Percentiles rank a stretch among this genome's conserved stretches.
Conservation (phyloP, 1,140 invertebrate species). For the Homarus americanus region DNA sequence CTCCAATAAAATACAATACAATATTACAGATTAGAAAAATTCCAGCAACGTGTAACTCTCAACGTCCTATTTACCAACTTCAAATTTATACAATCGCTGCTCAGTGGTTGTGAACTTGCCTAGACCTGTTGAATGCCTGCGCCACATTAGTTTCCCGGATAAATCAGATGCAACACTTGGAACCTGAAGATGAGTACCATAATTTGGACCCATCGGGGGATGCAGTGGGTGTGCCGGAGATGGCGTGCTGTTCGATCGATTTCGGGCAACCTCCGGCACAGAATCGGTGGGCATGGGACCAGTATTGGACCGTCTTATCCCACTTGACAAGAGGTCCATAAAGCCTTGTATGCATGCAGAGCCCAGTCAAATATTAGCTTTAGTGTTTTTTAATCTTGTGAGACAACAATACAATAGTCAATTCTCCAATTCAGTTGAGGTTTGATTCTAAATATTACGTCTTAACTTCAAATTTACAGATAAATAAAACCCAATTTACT, state of each 20-base stretch:
- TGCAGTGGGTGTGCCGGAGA: conserved; percentile 57
- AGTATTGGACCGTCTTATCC: conserved; percentile 58
- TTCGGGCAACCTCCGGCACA: conserved; percentile 35
- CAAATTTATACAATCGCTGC: not conserved
- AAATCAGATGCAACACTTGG: conserved; percentile 37
- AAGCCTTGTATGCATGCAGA: conserved; percentile 49
- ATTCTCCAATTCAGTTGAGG: too few relatives aligned
- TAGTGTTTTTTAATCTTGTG: not conserved
- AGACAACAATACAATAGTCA: not conserved
- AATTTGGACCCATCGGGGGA: conserved; percentile 51
- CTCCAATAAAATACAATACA: not conserved
- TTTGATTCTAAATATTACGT: too few relatives aligned
- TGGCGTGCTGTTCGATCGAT: conserved; percentile 56
- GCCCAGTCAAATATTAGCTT: conserved; percentile 12
- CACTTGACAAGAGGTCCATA: conserved; percentile 65
- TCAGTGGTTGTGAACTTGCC: conserved; percentile 11
- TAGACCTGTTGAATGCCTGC: conserved; percentile 42
- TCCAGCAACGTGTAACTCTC: not conserved
- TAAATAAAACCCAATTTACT: too few relatives aligned
- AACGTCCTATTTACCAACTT: not conserved
- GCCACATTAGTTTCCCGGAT: not conserved
- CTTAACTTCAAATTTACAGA: too few relatives aligned
- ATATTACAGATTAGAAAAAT: not conserved
- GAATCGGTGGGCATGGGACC: conserved; percentile 35
- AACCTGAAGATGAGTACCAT: conserved; percentile 62